Evolutionary conservation across 2,888 invertebrate species (phyloP), one percentile per base, ranked within the genome.

Genomic region (Liposcelis brunnea): DNA sequence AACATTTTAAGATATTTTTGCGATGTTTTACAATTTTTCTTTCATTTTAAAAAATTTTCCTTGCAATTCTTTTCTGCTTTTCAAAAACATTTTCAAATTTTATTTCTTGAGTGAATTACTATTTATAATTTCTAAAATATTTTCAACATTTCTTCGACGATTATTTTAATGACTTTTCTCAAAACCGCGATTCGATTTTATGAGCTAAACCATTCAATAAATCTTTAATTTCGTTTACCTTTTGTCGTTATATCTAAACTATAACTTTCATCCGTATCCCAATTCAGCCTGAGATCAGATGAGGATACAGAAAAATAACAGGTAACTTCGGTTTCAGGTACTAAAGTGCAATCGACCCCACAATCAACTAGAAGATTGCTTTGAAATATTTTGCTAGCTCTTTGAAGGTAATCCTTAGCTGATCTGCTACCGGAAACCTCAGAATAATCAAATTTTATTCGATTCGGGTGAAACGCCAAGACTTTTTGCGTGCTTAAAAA

Each of bases 211-310:
- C n/a, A n/a, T n/a, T n/a, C n/a, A n/a, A n/a, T n/a, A n/a, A n/a
- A n/a, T n/a, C n/a, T n/a, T n/a, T n/a, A 26, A 6, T 26, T 26
- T 26, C 4, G 4, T 26, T 26, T 51, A 75, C 76, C 72, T 63
- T 68, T 68, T 42, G 67, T 68, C 47, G 69, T 64, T 10, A 79
- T 62, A 49, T 70, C 68, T 37, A 84, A 59, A 46, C 59, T 61
- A 56, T 84, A 85, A 31, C 72, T 67, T 60, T 85, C 84, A 51
- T 77, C 69, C 0, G 83, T 83, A 2, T 64, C 62, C 77, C 79
- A 78, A 51, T 70, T 68, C 7, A 82, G 64, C 1, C 60, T 56
- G 3, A 71, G 52, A 50, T 68, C 65, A 2, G 63, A 55, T 0
- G 68, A 66, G 43, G 60, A 62, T 2, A 78, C 67, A 0, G 63